Conservation (phyloP, 2,113 vertebrate genomes). For the Oxygymnocypris stewartii region DNA sequence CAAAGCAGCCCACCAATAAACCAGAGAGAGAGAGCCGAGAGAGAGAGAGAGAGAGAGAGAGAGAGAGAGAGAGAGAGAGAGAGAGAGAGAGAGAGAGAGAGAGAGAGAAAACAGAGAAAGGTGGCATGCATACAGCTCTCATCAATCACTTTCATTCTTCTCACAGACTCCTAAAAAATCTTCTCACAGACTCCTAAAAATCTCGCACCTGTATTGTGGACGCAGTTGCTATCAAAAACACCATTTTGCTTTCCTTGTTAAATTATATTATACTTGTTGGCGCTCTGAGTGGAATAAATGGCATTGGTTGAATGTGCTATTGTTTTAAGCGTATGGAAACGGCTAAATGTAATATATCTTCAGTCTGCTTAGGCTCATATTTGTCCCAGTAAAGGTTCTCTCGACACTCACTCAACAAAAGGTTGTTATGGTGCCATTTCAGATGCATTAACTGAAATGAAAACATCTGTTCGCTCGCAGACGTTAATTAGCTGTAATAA, state of each 20-base stretch:
- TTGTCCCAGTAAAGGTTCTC: neutral
- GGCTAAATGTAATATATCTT: neutral
- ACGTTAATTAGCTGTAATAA: conserved; percentile 41
- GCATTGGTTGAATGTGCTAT: neutral
- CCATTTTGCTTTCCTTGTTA: neutral
- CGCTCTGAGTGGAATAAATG: neutral
- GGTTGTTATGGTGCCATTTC: conserved; percentile 12
- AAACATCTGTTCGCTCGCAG: conserved; percentile 45
- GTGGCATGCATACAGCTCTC: conserved; percentile 26
- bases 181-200: too few relatives aligned
- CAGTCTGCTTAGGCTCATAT: neutral
- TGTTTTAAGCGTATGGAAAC: neutral
- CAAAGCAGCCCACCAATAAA: conserved; percentile 71
- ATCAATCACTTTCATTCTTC: conserved; percentile 44
- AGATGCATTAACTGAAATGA: conserved; percentile 43
- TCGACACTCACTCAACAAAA: neutral
- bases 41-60: neutral
- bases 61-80: conserved; percentile 6
- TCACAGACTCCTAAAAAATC: conserved; percentile 11
- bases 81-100: too few relatives aligned
- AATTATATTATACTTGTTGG: neutral
- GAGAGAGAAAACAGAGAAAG: neutral
- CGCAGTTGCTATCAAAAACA: neutral
- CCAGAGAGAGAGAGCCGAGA: conserved; percentile 35
- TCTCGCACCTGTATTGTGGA: neutral